These are phyloP conservation scores for Sepiola atlantica DNA, from an alignment of 2,888 invertebrate genomes.

Conservation along the genomic window DNA sequence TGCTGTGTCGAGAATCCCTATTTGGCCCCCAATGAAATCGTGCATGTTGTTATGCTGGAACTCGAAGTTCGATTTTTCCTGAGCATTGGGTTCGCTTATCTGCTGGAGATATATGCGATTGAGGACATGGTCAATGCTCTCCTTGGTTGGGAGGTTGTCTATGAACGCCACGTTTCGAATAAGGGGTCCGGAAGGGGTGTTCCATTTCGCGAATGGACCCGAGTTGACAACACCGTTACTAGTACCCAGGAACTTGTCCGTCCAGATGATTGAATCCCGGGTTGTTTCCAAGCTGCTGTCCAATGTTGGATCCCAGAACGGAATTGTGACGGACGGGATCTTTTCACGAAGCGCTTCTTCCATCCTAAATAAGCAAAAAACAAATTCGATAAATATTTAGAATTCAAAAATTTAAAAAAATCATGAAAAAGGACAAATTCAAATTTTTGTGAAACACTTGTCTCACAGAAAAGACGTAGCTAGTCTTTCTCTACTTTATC, in stretches of 20 bases:
- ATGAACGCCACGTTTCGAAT: conserved; percentile 58
- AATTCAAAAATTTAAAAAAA: too few relatives aligned
- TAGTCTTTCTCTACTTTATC: too few relatives aligned
- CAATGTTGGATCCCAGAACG: conserved; percentile 67
- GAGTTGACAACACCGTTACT: conserved; percentile 60
- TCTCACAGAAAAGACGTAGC: too few relatives aligned
- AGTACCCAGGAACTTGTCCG: conserved; percentile 60
- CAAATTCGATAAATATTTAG: too few relatives aligned
- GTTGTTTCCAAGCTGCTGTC: conserved; percentile 60
- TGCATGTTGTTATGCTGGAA: conserved; percentile 67
- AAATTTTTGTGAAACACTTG: too few relatives aligned
- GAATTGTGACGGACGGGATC: conserved; percentile 62
- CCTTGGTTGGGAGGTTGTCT: conserved; percentile 58
- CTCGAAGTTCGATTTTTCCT: conserved; percentile 62
- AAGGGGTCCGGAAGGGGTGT: conserved; percentile 52
- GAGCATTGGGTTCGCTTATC: conserved; percentile 59
- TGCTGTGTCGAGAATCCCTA: conserved; percentile 63
- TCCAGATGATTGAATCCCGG: conserved; percentile 61
- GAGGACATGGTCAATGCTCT: conserved; percentile 57
- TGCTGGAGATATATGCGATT: conserved; percentile 53
- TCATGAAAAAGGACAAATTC: too few relatives aligned
- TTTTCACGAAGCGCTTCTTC: conserved; percentile 66
- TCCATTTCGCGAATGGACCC: conserved; percentile 65
- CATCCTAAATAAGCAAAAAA: conserved; percentile 56
- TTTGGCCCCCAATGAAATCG: conserved; percentile 64